Evolutionary conservation across 1,140 invertebrate species (phyloP).

Genomic region (Trichomalopsis sarcophagae): DNA sequence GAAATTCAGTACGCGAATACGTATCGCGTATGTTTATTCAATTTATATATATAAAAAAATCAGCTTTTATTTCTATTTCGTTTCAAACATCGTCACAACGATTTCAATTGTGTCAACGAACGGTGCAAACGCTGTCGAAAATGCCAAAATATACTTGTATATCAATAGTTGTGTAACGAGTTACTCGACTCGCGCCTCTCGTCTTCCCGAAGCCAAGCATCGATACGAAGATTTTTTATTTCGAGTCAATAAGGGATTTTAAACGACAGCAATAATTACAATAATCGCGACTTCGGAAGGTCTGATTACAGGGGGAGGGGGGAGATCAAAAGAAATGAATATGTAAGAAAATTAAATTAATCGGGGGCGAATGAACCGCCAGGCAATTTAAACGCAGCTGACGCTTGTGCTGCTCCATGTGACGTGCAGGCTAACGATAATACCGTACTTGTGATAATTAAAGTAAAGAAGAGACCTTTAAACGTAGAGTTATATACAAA

Average conservation of each 20-base stretch:
- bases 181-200: slow-evolving; percentile 37
- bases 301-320: background rate
- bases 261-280: slow-evolving; percentile 60
- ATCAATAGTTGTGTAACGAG: background rate
- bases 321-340: background rate
- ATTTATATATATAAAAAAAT: background rate
- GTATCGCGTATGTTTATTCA: too few relatives aligned
- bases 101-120: background rate
- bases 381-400: slow-evolving; percentile 39
- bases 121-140: background rate
- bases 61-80: background rate
- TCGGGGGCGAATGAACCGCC: background rate
- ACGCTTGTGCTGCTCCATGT: slow-evolving; percentile 29
- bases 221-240: slow-evolving; percentile 25
- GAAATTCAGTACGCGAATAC: too few relatives aligned
- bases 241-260: slow-evolving; percentile 29
- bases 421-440: slow-evolving; percentile 56
- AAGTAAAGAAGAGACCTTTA: slow-evolving; percentile 51
- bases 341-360: slow-evolving; percentile 40
- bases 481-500: slow-evolving; percentile 46
- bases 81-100: background rate
- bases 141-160: background rate
- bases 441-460: slow-evolving; percentile 64
- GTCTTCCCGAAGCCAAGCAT: slow-evolving; percentile 14
- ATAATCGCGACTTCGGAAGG: slow-evolving; percentile 31